Conservation (phyloP, 92 coral and sea anemone species). For the Scolanthus callimorphus region DNA sequence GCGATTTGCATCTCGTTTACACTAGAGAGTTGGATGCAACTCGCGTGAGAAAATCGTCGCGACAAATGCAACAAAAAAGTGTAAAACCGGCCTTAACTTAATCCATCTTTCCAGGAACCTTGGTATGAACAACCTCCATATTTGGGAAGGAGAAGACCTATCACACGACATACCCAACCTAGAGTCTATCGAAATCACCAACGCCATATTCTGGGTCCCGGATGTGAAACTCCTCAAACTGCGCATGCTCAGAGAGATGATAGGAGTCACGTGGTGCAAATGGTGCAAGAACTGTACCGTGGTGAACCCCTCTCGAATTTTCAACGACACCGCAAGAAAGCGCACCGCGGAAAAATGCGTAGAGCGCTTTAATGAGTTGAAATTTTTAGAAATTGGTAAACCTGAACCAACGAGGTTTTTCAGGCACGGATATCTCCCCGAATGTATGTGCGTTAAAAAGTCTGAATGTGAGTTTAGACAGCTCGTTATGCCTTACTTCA, state of each 20-base stretch:
- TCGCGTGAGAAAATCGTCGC: no score
- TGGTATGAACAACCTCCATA: constrained; percentile 35
- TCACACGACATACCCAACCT: constrained; percentile 42
- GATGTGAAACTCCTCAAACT: constrained; percentile 49
- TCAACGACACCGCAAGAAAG: constrained; percentile 28
- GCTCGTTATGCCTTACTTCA: constrained; percentile 66
- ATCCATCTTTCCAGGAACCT: constrained; percentile 34
- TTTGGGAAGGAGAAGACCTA: constrained; percentile 48
- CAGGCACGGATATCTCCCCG: constrained; percentile 47
- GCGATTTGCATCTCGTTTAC: no score
- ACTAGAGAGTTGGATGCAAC: no score
- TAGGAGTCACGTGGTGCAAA: constrained; percentile 73
- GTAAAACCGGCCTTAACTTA: neutral
- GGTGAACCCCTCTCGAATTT: constrained; percentile 32
- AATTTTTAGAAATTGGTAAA: constrained; percentile 36
- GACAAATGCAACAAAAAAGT: no score
- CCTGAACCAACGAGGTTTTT: constrained; percentile 53
- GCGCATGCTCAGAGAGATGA: constrained; percentile 51
- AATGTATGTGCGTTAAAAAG: constrained; percentile 61
- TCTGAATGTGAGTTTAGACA: constrained; percentile 79
- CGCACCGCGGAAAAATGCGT: constrained; percentile 44
- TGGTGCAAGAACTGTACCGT: constrained; percentile 63
- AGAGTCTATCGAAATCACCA: constrained; percentile 50
- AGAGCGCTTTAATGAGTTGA: constrained; percentile 23
- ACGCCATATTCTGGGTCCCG: constrained; percentile 59